These are phyloP conservation scores for Centrocercus urophasianus DNA, from an alignment of 2,113 vertebrate species.

Conservation along the genomic window DNA sequence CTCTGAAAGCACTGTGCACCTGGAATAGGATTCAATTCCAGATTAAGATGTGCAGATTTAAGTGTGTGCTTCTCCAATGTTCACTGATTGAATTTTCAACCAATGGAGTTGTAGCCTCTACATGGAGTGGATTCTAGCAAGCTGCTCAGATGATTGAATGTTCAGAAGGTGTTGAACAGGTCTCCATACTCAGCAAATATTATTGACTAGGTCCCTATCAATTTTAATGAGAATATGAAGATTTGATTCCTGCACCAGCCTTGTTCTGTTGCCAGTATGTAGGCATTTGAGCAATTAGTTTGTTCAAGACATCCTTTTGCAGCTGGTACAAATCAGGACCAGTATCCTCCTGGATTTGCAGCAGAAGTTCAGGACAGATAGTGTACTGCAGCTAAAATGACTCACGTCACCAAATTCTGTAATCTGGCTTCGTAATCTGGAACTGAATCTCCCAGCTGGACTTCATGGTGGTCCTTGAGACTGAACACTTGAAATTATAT, in stretches of 20 bases:
- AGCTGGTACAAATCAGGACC: background rate
- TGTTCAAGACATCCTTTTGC: background rate
- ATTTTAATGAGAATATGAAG: background rate
- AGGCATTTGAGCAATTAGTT: background rate
- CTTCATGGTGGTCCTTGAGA: background rate
- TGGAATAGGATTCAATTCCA: background rate
- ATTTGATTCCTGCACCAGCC: background rate
- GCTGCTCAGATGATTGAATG: rapidly evolving
- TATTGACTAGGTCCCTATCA: background rate
- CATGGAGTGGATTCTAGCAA: background rate
- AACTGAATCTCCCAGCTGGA: background rate
- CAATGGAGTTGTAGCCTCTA: background rate
- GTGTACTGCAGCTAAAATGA: background rate
- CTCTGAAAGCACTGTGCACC: background rate
- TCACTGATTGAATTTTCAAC: background rate
- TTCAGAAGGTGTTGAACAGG: background rate
- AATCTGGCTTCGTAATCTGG: background rate
- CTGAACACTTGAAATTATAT: background rate
- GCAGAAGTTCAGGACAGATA: background rate
- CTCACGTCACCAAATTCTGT: background rate
- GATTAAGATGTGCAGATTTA: background rate
- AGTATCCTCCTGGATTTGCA: background rate
- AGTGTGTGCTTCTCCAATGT: background rate
- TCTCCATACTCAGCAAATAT: background rate
- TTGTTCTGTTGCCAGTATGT: background rate